A percentile compares a stretch with the other conserved stretches of the same genome.
Evolutionary conservation across 2,888 invertebrate species (phyloP).

Genomic region (Protodeltote pygarga): DNA sequence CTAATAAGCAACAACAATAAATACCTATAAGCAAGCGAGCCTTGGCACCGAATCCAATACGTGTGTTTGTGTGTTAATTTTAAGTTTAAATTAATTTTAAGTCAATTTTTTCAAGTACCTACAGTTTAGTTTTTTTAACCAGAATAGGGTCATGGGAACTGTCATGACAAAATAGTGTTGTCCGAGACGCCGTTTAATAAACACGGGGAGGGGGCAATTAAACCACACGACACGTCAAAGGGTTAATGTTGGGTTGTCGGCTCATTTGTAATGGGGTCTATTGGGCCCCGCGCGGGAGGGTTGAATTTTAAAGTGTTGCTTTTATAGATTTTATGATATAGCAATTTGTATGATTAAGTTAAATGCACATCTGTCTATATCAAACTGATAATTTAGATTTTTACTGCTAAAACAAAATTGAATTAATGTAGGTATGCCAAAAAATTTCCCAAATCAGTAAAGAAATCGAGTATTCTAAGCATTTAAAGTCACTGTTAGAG

Average conservation of each 20-base stretch:
- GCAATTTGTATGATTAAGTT: conserved; percentile 38
- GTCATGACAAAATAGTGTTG: conserved; percentile 70
- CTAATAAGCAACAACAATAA: no score
- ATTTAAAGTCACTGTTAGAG: no score
- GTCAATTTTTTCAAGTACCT: no score
- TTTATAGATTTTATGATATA: conserved; percentile 48
- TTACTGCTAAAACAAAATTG: no score
- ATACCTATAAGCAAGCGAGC: no score
- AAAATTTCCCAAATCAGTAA: no score
- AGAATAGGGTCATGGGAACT: conserved; percentile 72
- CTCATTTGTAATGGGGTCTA: conserved; percentile 52
- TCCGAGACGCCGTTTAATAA: conserved; percentile 75
- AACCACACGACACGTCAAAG: conserved; percentile 81
- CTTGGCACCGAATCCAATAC: no score
- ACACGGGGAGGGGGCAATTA: conserved; percentile 76
- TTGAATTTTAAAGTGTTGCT: conserved; percentile 53
- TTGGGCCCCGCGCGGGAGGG: conserved; percentile 36
- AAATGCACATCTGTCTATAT: conserved; percentile 39
- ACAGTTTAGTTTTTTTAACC: conserved; percentile 8
- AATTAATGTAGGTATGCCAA: no score
- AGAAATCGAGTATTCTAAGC: no score
- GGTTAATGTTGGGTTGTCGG: conserved; percentile 73
- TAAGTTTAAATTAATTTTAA: no score
- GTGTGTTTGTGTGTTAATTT: no score
- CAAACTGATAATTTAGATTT: no score